Percentiles rank a stretch among this genome's conserved stretches.
phyloP scores from a whole-genome alignment of 2,888 invertebrate species.

The Tinea semifulvella region DNA sequence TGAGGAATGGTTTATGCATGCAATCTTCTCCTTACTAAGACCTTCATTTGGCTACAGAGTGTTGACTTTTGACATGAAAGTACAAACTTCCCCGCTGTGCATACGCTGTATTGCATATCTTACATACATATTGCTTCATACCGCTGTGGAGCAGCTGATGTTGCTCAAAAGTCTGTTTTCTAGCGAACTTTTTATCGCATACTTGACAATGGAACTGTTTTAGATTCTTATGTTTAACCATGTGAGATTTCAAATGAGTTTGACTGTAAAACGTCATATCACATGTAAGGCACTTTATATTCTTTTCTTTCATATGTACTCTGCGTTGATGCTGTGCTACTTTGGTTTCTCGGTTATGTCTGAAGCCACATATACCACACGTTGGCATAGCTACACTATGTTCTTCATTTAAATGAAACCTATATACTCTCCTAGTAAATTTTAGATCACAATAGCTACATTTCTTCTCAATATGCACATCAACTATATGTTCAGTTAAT shows the following conservation, averaged over 20 bases:
- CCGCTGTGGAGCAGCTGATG: slow-evolving; percentile 25
- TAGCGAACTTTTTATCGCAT: slow-evolving; percentile 21
- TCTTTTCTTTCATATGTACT: slow-evolving; percentile 27
- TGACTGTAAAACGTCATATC: slow-evolving; percentile 26
- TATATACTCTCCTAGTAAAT: slow-evolving; percentile 21
- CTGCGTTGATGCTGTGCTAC: slow-evolving; percentile 25
- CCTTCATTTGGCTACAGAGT: slow-evolving; percentile 11
- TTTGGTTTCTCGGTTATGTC: slow-evolving; percentile 20
- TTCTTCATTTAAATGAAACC: slow-evolving; percentile 25
- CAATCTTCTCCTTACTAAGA: background rate
- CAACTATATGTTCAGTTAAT: background rate
- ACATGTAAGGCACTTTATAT: slow-evolving; percentile 24
- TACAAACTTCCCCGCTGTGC: slow-evolving; percentile 22
- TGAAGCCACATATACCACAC: slow-evolving; percentile 25
- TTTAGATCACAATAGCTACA: slow-evolving; percentile 22
- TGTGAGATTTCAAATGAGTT: slow-evolving; percentile 26
- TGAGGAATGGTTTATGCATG: too few relatives aligned
- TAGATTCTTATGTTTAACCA: slow-evolving; percentile 25
- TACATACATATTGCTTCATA: slow-evolving; percentile 21
- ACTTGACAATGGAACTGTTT: slow-evolving; percentile 22
- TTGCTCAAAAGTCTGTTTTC: slow-evolving; percentile 19
- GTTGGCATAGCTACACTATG: slow-evolving; percentile 27
- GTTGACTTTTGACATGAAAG: slow-evolving; percentile 23
- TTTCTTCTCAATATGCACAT: slow-evolving; percentile 23
- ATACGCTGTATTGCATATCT: too few relatives aligned